Evolutionary conservation across 2,797 vertebrate species (phyloP).

Genomic region (Chelon labrosus): DNA sequence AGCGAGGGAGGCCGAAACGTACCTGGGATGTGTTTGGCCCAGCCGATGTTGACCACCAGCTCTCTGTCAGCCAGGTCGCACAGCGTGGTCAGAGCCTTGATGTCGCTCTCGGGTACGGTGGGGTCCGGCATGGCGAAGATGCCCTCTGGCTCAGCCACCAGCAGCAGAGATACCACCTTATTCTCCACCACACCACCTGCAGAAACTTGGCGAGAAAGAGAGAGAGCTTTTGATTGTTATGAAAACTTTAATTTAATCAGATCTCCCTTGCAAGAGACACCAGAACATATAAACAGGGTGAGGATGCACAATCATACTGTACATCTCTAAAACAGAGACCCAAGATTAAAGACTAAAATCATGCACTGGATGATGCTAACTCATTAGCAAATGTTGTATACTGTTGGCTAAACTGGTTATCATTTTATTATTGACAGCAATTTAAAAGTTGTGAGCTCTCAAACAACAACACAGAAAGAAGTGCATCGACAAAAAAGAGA

Average conservation of each 20-base stretch:
- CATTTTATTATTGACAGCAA: too few relatives aligned
- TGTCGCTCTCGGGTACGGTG: conserved; percentile 95
- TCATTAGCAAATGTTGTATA: conserved; percentile 32
- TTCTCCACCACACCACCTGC: conserved; percentile 87
- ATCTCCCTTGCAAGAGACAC: too few relatives aligned
- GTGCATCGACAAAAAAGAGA: too few relatives aligned
- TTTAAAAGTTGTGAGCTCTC: neutral
- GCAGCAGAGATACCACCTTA: conserved; percentile 96
- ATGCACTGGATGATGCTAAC: conserved; percentile 17
- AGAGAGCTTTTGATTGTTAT: neutral
- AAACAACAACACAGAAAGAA: conserved; percentile 11
- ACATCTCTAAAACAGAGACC: too few relatives aligned
- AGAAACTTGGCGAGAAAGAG: conserved; percentile 57
- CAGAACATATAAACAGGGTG: too few relatives aligned
- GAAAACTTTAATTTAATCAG: too few relatives aligned
- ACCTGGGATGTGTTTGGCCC: conserved; percentile 99
- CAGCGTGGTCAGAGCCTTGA: conserved; percentile 97
- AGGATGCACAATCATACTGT: too few relatives aligned
- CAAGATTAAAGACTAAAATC: too few relatives aligned
- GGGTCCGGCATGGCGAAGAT: conserved; percentile 99
- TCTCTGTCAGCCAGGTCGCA: conserved; percentile 97
- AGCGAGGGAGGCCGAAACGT: conserved; percentile 21
- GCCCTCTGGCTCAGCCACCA: conserved; percentile 96
- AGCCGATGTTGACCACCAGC: conserved; percentile 97
- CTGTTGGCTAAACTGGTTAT: neutral